Percentiles rank a stretch among this genome's conserved stretches.
phyloP scores from a whole-genome alignment of 1,140 invertebrate genomes.

The Bombus huntii region DNA sequence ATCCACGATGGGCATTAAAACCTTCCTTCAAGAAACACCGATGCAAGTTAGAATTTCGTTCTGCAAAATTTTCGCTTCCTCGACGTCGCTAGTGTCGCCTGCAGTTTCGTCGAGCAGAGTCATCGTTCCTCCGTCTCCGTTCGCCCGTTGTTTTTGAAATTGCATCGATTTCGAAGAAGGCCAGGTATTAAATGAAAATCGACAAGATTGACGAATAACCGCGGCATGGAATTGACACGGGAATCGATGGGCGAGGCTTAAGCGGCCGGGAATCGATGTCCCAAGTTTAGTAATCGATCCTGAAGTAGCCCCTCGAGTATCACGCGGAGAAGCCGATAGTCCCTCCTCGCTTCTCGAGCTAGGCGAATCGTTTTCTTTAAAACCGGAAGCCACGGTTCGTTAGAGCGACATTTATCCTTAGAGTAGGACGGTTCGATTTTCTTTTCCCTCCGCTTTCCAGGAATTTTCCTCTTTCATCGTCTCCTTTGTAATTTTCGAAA shows the following conservation, averaged over 20 bases:
- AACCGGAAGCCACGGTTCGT: constrained; percentile 61
- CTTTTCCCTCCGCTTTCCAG: background rate
- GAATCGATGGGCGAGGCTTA: constrained; percentile 16
- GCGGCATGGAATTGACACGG: constrained; percentile 24
- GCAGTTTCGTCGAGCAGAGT: background rate
- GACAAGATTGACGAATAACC: constrained; percentile 33
- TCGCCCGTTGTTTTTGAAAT: background rate
- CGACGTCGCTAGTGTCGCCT: too few relatives aligned
- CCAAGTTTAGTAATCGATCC: constrained; percentile 57
- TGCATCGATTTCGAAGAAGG: too few relatives aligned
- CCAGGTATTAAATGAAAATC: background rate
- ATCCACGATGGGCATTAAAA: too few relatives aligned
- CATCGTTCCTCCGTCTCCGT: background rate
- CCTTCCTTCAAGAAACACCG: too few relatives aligned
- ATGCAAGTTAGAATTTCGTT: too few relatives aligned
- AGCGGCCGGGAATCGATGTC: constrained; percentile 9
- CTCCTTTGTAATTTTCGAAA: background rate
- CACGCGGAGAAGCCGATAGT: background rate
- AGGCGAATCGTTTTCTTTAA: constrained; percentile 38
- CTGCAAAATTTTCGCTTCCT: too few relatives aligned
- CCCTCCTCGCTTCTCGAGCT: background rate
- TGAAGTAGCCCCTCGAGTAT: constrained; percentile 34
- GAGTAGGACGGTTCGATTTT: constrained; percentile 51
- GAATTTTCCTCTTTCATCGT: background rate
- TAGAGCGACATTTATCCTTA: constrained; percentile 66